A percentile compares a stretch with the other conserved stretches of the same genome.
Conservation (phyloP, 2,797 vertebrate genomes). For the Fratercula arctica region DNA sequence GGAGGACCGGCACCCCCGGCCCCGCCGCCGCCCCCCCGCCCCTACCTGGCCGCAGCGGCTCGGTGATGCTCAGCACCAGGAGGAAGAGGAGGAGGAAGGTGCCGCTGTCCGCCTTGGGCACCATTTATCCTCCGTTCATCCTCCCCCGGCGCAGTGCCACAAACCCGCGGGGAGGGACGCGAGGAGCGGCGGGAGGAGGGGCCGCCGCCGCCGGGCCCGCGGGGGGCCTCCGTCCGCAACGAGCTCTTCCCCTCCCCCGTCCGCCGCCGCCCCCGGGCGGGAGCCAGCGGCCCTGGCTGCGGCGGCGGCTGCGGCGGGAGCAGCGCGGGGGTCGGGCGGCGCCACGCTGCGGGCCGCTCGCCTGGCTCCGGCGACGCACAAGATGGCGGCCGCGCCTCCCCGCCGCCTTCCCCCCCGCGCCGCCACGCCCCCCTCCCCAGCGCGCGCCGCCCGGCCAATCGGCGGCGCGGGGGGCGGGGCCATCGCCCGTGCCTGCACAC, state of each 20-base stretch:
- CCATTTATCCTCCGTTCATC: constrained; percentile 99
- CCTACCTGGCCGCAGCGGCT: constrained; percentile 92
- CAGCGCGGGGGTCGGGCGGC: not conserved
- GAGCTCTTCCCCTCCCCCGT: not conserved
- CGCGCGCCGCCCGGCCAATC: constrained; percentile 74
- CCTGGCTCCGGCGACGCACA: constrained; percentile 47
- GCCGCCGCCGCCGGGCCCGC: not conserved
- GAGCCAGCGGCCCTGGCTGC: not conserved
- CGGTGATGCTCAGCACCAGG: constrained; percentile 89
- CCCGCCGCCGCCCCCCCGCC: not conserved
- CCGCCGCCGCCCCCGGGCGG: constrained; percentile 22
- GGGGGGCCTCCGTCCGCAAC: not conserved
- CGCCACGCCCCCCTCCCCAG: constrained; percentile 76
- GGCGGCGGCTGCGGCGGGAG: not conserved
- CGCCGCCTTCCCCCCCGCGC: constrained; percentile 78
- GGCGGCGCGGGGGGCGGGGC: constrained; percentile 51
- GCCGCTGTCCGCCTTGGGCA: constrained; percentile 94
- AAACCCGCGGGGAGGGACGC: constrained; percentile 64
- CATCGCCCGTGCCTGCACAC: rapidly evolving
- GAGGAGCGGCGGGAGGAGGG: not conserved
- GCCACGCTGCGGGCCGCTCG: not conserved
- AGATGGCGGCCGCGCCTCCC: constrained; percentile 74
- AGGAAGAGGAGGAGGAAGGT: constrained; percentile 91
- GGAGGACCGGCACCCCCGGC: not conserved
- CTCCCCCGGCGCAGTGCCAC: constrained; percentile 80